These are phyloP conservation scores for Pammene fasciana DNA, from an alignment of 2,888 invertebrate genomes.

Conservation along the genomic window DNA sequence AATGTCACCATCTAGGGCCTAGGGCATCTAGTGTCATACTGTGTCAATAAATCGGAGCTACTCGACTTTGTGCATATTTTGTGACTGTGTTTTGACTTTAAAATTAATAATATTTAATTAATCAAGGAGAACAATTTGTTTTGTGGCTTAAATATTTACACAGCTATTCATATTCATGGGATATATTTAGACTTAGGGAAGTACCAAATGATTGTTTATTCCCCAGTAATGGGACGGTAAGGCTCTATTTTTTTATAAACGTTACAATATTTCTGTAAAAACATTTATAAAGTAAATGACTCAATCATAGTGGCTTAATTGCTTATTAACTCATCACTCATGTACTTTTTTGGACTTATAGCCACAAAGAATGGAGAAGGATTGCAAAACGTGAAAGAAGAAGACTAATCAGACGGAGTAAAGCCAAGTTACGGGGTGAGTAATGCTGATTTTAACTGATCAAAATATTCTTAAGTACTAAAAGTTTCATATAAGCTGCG, in stretches of 20 bases:
- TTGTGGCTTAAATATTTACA: too few relatives aligned
- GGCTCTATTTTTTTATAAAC: neutral
- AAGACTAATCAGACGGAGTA: conserved; percentile 84
- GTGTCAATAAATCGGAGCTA: too few relatives aligned
- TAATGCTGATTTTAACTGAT: neutral
- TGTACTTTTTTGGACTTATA: conserved; percentile 53
- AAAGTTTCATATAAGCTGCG: too few relatives aligned
- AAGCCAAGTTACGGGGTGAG: conserved; percentile 84
- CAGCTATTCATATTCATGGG: too few relatives aligned
- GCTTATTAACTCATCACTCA: neutral
- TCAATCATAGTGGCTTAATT: neutral
- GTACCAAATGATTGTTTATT: neutral
- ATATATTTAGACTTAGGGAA: neutral
- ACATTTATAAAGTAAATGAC: neutral
- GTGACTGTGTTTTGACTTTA: too few relatives aligned
- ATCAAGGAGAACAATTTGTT: too few relatives aligned
- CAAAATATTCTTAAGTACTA: too few relatives aligned
- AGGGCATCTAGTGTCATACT: too few relatives aligned
- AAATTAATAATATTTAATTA: too few relatives aligned
- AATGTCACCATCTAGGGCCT: too few relatives aligned
- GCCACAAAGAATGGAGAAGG: conserved; percentile 89
- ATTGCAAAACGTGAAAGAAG: conserved; percentile 88
- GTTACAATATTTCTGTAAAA: neutral
- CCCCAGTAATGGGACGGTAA: conserved; percentile 32
- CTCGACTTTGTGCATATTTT: too few relatives aligned